Base-by-base conservation (phyloP, 2,888 invertebrate species). In the Drosophila algonquin region DNA sequence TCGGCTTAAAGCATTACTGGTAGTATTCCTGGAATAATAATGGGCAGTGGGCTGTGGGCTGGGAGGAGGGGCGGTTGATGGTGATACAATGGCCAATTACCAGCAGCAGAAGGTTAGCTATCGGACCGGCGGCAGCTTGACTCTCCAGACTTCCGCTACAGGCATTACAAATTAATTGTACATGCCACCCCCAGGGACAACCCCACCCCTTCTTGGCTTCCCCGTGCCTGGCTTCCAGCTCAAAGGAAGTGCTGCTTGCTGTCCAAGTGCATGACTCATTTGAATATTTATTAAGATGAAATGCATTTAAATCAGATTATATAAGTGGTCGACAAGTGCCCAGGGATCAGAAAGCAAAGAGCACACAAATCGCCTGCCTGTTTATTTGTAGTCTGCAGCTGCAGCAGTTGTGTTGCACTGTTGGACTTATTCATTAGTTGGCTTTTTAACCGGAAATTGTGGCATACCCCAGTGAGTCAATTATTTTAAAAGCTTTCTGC, bases 401-500 rank as follows among this genome's bases (percentile, higher is more conserved):
- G 21, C 21, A 58, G 32, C 16, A 54, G 71, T 62, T 72, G 72
- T 65, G 18, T 18, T 18, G 18, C 18, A 18, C 18, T 71, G 70
- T 21, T 69, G 70, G 62, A 65, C 80, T 73, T 73, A 87, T 83
- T 87, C 89, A 83, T 83, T 83, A 87, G 89, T 76, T 79, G 69
- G 47, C 87, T 80, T 75, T 84, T 79, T 82, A 82, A 88, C 89
- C 89, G 89, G 89, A 89, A 88, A 79, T 80, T 87, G 79, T 79
- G 81, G 78, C 69, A 81, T 78, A 76, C 89, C 85, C 90, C 80
- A 88, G 90, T 77, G 90, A 90, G 82, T 87, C 84, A 89, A 90
- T 89, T 89, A 89, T 85, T 85, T 90, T 89, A 90, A 90, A 89
- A 90, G 90, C 90, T 82, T 84, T 89, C 77, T 71, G 88, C 84